Base-by-base conservation (phyloP, 2,113 vertebrate species). In the Elephantulus edwardii region DNA sequence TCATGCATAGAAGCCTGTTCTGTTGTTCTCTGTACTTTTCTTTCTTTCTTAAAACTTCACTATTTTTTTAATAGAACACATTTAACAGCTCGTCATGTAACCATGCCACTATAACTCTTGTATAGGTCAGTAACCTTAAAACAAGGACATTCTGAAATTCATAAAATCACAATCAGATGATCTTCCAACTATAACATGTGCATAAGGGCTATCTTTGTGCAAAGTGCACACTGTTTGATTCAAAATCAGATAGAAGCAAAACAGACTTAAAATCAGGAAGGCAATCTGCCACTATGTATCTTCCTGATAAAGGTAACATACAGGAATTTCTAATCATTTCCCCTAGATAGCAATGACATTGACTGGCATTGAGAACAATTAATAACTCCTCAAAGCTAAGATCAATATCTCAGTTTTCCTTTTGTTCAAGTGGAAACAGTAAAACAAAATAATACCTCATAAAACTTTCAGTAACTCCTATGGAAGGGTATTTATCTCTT, bases 251-350 rank as follows among this genome's bases (percentile, higher is more conserved):
- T 91, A 94, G n/a, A 81, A 89, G 84, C 70, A 38, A 68, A 92
- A 96, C 86, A 70, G 87, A 86, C 76, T 91, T 74, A 83, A 87
- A 88, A 94, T 92, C 93, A 95, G 88, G 54, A 93, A 94, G 72
- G 76, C 90, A 46, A 77, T 80, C 92, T 58, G 88, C 40, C 86
- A 48, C 75, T 10, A 9, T 76, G 82, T 7, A 16, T 66, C 76
- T 83, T 77, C 71, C 79, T 75, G 95, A 92, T 95, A 60, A 66
- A 89, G 79, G 86, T 88, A 92, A 62, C 71, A 62, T n/a, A 30
- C 58, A 64, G 80, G 66, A 68, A 91, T 85, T 40, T 83, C 92
- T 96, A 94, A 96, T 93, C 91, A 91, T 77, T 84, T 70, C 86
- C 71, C 90, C 79, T 58, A 91, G 91, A 83, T 52, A 78, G 71